A percentile compares a stretch with the other conserved stretches of the same genome.
Evolutionary conservation across 2,113 vertebrate genomes (phyloP).

Genomic region (Leucosticte australis): DNA sequence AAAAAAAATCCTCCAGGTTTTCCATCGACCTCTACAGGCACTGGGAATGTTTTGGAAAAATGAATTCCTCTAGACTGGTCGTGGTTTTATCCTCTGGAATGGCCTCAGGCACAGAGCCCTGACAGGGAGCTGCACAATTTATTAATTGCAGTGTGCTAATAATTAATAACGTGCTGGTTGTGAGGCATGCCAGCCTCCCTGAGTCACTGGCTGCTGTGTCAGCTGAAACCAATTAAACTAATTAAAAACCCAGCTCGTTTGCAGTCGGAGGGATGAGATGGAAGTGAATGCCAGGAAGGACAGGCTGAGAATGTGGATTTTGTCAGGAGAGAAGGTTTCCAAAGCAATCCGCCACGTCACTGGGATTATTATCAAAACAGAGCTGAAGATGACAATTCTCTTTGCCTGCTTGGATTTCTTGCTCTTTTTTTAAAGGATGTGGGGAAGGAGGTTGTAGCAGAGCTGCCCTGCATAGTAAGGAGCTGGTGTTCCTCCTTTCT

Average conservation of each 20-base stretch:
- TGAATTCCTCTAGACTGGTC: neutral
- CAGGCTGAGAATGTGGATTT: neutral
- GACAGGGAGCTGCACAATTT: neutral
- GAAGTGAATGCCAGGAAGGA: neutral
- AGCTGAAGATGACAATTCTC: neutral
- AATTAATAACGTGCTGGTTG: neutral
- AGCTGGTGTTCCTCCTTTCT: neutral
- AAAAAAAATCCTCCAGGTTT: neutral
- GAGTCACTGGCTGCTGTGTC: neutral
- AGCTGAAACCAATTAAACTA: neutral
- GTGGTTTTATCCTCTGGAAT: neutral
- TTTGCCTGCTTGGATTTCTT: neutral
- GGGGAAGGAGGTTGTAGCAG: neutral
- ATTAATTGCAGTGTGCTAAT: neutral
- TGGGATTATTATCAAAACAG: neutral
- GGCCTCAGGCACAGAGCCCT: neutral
- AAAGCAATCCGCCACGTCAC: neutral
- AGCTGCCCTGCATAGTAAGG: neutral
- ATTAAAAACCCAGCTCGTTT: neutral
- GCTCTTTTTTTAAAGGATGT: neutral
- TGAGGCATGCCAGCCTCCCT: neutral
- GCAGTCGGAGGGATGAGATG: neutral
- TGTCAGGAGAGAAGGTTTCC: neutral
- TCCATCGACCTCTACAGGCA: neutral
- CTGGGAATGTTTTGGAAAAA: neutral